Evolutionary conservation across 1,140 invertebrate genomes (phyloP), one percentile per base, ranked within the genome.

Genomic region (Halesus radiatus): DNA sequence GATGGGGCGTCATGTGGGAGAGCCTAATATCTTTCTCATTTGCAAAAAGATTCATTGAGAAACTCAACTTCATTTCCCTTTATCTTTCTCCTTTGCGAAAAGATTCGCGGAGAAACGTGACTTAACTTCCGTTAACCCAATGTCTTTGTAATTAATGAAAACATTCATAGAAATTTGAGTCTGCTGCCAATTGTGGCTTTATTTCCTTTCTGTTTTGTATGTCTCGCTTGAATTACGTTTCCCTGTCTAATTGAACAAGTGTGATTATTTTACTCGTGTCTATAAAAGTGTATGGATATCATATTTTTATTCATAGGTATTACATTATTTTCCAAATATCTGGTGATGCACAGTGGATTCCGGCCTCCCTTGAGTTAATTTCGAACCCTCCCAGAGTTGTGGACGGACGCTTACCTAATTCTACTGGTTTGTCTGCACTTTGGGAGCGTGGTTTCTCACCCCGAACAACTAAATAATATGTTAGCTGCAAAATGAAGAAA

Each of bases 401-500:
- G 56, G 7, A 7, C 3, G 18, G 56, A 22, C 6, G 56, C 56
- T 20, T 45, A 23, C 23, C 18, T 23, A 60, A 60, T 60, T 60
- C 16, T 60, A 20, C 56, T 23, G 23, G 15, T 18, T 6, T 29
- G 26, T 37, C 22, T 26, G 13, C 22, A 15, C 66, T 3, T 20
- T 4, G 8, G 50, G 15, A 56, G 32, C 8, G 29, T 29, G 23
- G 15, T 29, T 29, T n/a, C 22, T 32, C 16, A 22, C 72, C 50
- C 53, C 50, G 15, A 45, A 6, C 22, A 45, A 45, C 37, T 8
- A 13, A 45, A 45, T 32, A 29, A 29, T 23, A 26, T 80, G 37
- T 45, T 37, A 82, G 81, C 81, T 82, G 81, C 81, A 82, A 82
- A 82, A 77, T 82, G 70, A 77, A 54, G 37, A 64, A 45, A 82